Evolutionary conservation across 2,888 invertebrate species (phyloP), one percentile per base, ranked within the genome.

Genomic region (Ophioninae sp.): DNA sequence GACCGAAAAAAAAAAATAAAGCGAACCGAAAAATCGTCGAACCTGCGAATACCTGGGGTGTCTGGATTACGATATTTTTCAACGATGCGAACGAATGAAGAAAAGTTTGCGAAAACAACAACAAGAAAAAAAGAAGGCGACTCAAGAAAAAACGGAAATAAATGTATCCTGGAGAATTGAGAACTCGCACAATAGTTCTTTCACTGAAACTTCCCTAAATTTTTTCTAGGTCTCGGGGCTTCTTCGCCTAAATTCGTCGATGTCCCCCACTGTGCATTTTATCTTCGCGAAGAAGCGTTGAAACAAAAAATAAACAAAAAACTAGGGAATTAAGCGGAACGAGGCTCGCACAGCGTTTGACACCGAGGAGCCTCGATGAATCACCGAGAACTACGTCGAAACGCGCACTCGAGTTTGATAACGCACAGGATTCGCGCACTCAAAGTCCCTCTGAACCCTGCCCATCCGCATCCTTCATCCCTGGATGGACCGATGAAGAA

Each of bases 391-490:
- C 10, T 1, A 44, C 9, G 22, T 23, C 2, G 22, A 10, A 61
- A 22, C 61, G 61, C 7, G 61, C 58, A 59, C 22, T 61, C 10
- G 61, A 10, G 3, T 9, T 6, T 22, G 44, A 13, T 44, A 44
- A 44, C 44, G 44, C 44, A 44, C 44, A 13, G 44, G 44, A 41
- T 71, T 81, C 17, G 10, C 61, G 56, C 76, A 59, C 72, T 67
- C 37, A 58, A 7, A 44, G 6, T 6, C 63, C 51, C 51, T 61
- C 61, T 61, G 67, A 76, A 67, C 71, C 23, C 22, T 76, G 44
- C 44, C 3, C 22, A 30, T 71, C 71, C n/a, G 39, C 41, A 64
- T 76, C 64, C 22, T 71, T 76, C 51, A 65, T 71, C 58, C 58
- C 71, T 37, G 73, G 20, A 30, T 51, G 10, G 51, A 59, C 7